These are phyloP conservation scores for Lineus longissimus DNA, from an alignment of 1,140 invertebrate genomes.

Conservation along the genomic window DNA sequence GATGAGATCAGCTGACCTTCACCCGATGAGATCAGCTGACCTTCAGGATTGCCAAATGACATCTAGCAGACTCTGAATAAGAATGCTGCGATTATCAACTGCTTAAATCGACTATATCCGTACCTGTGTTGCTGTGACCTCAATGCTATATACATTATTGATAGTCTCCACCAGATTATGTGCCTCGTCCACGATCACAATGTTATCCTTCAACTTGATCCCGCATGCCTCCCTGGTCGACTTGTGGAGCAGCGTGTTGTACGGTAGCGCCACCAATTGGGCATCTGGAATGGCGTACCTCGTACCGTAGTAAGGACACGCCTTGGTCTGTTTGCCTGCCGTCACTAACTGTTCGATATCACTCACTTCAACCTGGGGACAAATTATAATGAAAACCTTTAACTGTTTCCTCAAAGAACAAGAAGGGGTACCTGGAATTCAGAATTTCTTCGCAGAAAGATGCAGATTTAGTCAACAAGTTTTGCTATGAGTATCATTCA, in stretches of 20 bases:
- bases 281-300: conserved; percentile 74
- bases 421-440: too few species aligned
- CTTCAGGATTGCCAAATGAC: too few species aligned
- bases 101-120: too few species aligned
- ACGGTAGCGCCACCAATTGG: conserved; percentile 62
- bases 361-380: conserved; percentile 61
- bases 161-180: conserved; percentile 93
- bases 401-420: too few species aligned
- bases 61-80: too few species aligned
- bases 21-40: too few species aligned
- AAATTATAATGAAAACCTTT: not conserved
- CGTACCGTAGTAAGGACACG: conserved; percentile 88
- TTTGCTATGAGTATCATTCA: too few species aligned
- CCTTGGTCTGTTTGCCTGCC: conserved; percentile 66
- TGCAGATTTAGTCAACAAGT: too few species aligned
- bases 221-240: conserved; percentile 77
- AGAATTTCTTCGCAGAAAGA: not conserved
- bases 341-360: conserved; percentile 86
- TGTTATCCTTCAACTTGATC: conserved; percentile 77
- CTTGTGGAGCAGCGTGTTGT: conserved; percentile 75
- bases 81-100: too few species aligned
- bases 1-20: too few species aligned
- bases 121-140: conserved; percentile 65
- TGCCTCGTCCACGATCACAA: conserved; percentile 95
- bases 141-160: conserved; percentile 76